Conservation (phyloP, 2,113 vertebrate genomes). For the Etia nguti region DNA sequence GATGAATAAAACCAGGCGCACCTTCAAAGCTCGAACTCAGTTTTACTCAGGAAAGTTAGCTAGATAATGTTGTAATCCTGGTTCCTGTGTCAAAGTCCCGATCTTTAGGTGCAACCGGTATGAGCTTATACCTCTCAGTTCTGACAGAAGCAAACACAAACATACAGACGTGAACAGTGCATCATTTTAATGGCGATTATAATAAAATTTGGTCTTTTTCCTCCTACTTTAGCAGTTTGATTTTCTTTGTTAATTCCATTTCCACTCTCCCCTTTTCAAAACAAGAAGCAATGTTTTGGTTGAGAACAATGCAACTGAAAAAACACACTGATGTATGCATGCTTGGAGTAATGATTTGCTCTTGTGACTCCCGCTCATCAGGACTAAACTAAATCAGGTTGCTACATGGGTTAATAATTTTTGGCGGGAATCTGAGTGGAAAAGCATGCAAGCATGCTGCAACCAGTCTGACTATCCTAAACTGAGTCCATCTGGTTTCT, state of each 20-base stretch:
- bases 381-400: neutral
- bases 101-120: neutral
- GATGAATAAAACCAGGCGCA: neutral
- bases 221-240: neutral
- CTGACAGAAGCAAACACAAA: slow-evolving; percentile 5
- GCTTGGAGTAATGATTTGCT: slow-evolving; percentile 51
- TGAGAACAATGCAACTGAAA: slow-evolving; percentile 16
- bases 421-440: neutral
- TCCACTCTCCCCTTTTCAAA: neutral
- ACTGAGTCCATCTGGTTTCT: neutral
- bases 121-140: neutral
- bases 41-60: neutral
- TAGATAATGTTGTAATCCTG: neutral
- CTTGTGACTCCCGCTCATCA: neutral
- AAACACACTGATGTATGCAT: slow-evolving; percentile 34
- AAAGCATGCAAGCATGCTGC: slow-evolving; percentile 20
- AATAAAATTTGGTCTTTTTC: slow-evolving; percentile 18
- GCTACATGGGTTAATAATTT: neutral
- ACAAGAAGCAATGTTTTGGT: slow-evolving; percentile 22
- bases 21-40: neutral
- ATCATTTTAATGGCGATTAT: neutral
- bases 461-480: neutral
- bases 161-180: neutral
- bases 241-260: slow-evolving; percentile 2
- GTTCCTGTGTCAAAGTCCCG: neutral